Evolutionary conservation across 1,140 invertebrate species (phyloP), one percentile per base, ranked within the genome.

Genomic region (Pygmarrhopalites habei): DNA sequence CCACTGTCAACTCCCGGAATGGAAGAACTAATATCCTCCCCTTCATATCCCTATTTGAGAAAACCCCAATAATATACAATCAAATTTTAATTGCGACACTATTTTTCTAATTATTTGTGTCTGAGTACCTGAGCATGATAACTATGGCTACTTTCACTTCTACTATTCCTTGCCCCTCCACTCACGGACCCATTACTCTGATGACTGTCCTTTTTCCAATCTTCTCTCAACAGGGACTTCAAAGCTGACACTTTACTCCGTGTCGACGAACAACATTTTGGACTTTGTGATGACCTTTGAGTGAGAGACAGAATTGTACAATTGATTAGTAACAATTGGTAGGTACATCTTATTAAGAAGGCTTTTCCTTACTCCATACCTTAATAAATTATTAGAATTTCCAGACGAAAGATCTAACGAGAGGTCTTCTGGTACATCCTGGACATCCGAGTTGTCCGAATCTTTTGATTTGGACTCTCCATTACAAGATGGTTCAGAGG

Each of bases 221-320:
- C 89, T 68, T 91, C 88, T 23, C 88, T 80, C 44, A 92, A 76
- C 46, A 92, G 76, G 58, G 87, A 89, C 72, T 90, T 90, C 55
- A 92, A 76, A 43, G 89, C 88, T 30, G 89, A 91, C 47, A 90
- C 85, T 76, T 90, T 85, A 66, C 86, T 85, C 60, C 83, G 62
- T 0, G 76, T 74, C 73, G 78, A 58, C 14, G 69, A 66, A 46
- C 59, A 62, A 29, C 62, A 59, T 57, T 65, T 65, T 30, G 65
- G 65, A 39, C 60, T 67, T n/a, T 41, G 58, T 12, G 60, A 59
- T 26, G 51, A 57, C n/a, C 49, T 66, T n/a, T n/a, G n/a, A n/a
- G n/a, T n/a, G n/a, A n/a, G n/a, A n/a, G n/a, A n/a, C n/a, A n/a
- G n/a, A n/a, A n/a, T n/a, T n/a, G n/a, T n/a, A n/a, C n/a, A n/a